phyloP scores from a whole-genome alignment of 1,140 invertebrate species.

The Spodoptera litura region DNA sequence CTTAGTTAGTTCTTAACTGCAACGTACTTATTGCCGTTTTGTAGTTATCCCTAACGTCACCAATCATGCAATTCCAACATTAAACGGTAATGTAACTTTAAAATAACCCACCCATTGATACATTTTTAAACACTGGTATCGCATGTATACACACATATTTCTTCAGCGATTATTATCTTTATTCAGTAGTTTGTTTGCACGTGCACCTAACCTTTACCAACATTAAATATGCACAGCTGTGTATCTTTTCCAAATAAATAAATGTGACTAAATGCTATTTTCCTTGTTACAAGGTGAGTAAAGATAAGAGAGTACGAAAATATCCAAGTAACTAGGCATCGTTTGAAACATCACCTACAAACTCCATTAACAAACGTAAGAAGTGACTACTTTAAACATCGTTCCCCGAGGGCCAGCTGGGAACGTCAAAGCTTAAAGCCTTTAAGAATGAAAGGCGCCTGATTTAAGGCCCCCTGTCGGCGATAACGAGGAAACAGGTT shows the following conservation, averaged over 20 bases:
- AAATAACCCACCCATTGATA: not conserved
- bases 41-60: conserved; percentile 36
- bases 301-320: conserved; percentile 19
- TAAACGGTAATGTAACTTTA: conserved; percentile 21
- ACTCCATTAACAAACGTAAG: conserved; percentile 20
- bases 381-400: conserved; percentile 40
- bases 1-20: conserved; percentile 53
- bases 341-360: conserved; percentile 1
- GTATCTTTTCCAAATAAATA: not conserved
- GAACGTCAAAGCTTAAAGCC: conserved; percentile 54
- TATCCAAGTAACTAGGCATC: conserved; percentile 1
- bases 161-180: not conserved
- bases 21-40: conserved; percentile 48
- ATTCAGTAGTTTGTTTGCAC: not conserved
- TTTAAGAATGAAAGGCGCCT: conserved; percentile 72
- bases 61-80: conserved; percentile 52
- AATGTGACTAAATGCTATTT: not conserved
- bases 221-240: not conserved
- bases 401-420: conserved; percentile 29
- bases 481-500: conserved; percentile 76
- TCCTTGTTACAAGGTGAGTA: conserved; percentile 7
- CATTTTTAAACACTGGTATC: not conserved
- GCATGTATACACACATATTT: not conserved
- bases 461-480: conserved; percentile 70
- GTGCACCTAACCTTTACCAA: not conserved